Conservation (phyloP, 2,888 invertebrate genomes). For the Kuschelorhynchus macadamiae region DNA sequence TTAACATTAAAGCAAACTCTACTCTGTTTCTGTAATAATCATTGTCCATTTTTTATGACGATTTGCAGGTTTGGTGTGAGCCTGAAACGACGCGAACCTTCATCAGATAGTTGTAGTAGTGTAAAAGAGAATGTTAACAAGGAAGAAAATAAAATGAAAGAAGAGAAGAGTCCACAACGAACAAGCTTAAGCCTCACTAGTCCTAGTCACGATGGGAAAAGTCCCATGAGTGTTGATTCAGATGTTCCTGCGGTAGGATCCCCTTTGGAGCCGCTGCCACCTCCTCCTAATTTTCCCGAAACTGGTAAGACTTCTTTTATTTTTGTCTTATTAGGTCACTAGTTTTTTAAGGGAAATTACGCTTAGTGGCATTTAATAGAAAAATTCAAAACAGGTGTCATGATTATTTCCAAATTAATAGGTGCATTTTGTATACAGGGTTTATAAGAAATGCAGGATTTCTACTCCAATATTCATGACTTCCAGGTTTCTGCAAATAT, state of each 20-base stretch:
- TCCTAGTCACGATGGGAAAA: constrained; percentile 65
- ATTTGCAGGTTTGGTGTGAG: constrained; percentile 77
- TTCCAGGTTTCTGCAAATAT: too few species aligned
- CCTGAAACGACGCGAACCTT: constrained; percentile 77
- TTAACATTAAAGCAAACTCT: too few species aligned
- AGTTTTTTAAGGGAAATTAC: too few species aligned
- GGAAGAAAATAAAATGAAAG: constrained; percentile 65
- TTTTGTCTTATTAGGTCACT: too few species aligned
- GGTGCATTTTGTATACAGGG: too few species aligned
- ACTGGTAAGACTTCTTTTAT: constrained; percentile 57
- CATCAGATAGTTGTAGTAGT: constrained; percentile 73
- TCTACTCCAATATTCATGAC: too few species aligned
- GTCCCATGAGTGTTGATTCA: constrained; percentile 67
- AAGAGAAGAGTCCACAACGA: constrained; percentile 64
- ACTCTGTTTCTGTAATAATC: too few species aligned
- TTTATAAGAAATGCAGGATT: too few species aligned
- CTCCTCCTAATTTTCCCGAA: constrained; percentile 64
- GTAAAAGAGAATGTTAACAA: constrained; percentile 66
- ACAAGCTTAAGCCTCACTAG: constrained; percentile 66
- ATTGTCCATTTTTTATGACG: too few species aligned
- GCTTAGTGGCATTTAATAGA: too few species aligned
- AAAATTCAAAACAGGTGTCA: too few species aligned
- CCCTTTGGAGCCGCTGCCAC: constrained; percentile 67
- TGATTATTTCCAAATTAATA: too few species aligned
- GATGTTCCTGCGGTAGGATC: constrained; percentile 70